A percentile compares a stretch with the other conserved stretches of the same genome.
Conservation (phyloP, 2,113 vertebrate genomes). For the Anhinga anhinga region DNA sequence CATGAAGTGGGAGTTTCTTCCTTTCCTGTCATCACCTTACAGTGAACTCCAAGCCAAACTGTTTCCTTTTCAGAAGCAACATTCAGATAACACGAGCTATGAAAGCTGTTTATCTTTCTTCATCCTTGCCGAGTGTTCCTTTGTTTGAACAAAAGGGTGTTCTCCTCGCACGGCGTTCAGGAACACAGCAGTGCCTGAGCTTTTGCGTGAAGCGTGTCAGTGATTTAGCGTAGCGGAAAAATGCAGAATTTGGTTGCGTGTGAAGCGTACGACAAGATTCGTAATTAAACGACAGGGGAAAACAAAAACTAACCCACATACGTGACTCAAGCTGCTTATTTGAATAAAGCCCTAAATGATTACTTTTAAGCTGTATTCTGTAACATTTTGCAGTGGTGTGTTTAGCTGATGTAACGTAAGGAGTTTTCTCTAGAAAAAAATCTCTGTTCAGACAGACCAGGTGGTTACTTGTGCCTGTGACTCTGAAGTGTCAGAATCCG, state of each 20-base stretch:
- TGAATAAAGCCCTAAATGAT: background rate
- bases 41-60: background rate
- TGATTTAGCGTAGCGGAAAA: background rate
- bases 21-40: background rate
- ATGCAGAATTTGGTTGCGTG: background rate
- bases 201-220: background rate
- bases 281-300: background rate
- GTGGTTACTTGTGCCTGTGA: background rate
- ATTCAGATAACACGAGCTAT: rapidly evolving
- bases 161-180: background rate
- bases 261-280: background rate
- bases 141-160: background rate
- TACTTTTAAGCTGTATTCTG: background rate
- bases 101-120: background rate
- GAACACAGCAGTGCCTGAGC: background rate
- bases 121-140: background rate
- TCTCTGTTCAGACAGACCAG: background rate
- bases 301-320: background rate
- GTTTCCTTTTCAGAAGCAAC: background rate
- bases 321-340: background rate
- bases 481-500: background rate
- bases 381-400: background rate
- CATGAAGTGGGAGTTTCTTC: background rate
- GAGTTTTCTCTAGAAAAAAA: background rate
- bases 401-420: background rate